Conservation (phyloP, 2,888 invertebrate species). For the Proisotoma minuta region DNA sequence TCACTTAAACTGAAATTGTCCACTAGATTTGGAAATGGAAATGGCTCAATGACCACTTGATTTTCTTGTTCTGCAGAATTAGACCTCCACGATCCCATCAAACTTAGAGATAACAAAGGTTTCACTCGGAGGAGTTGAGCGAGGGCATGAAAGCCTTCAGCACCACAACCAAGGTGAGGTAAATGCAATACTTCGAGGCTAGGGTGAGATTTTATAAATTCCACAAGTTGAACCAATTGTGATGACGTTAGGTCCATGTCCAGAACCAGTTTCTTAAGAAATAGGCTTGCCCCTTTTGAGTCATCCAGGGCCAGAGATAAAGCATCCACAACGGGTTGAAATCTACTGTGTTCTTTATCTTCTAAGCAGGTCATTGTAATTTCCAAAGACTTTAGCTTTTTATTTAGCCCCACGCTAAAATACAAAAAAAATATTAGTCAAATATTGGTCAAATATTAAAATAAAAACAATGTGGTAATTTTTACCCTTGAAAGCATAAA, state of each 20-base stretch:
- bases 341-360: constrained; percentile 55
- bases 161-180: constrained; percentile 57
- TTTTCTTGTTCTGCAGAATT: constrained; percentile 39
- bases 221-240: constrained; percentile 56
- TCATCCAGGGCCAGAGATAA: constrained; percentile 52
- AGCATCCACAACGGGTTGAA: constrained; percentile 57
- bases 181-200: constrained; percentile 56
- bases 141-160: constrained; percentile 56
- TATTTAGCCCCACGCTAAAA: constrained; percentile 49
- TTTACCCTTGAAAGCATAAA: constrained; percentile 19
- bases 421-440: too few species aligned
- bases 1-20: background rate
- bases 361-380: constrained; percentile 57
- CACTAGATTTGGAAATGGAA: constrained; percentile 33
- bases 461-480: too few species aligned
- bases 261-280: constrained; percentile 55
- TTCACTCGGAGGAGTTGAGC: constrained; percentile 54
- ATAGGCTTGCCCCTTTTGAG: constrained; percentile 42
- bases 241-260: constrained; percentile 57
- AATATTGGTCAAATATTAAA: background rate
- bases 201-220: constrained; percentile 54
- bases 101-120: constrained; percentile 55
- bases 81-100: constrained; percentile 51
- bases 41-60: constrained; percentile 40
- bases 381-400: constrained; percentile 56